Evolutionary conservation across 2,888 invertebrate species (phyloP), one percentile per base, ranked within the genome.

Genomic region (Hypselothyrea guttata): DNA sequence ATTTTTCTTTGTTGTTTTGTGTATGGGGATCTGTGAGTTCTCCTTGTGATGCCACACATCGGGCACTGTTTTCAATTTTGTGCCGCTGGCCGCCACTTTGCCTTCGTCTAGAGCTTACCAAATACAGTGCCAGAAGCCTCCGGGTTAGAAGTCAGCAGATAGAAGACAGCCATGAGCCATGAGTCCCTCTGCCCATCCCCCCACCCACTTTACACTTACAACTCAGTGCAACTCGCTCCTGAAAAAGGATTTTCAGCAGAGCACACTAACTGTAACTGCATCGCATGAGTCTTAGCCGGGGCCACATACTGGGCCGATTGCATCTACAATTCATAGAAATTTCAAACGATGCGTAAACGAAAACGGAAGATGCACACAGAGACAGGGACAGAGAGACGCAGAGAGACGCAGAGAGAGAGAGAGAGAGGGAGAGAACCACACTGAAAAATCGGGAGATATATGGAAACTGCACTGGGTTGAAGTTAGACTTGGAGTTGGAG

Each of bases 251-350:
- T 28, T 27, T 9, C 9, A 3, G 27, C 12, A 27, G 28, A 27
- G 5, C 9, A 46, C 30, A 13, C 53, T 53, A 58, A 46, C 66
- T 68, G 67, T 60, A 64, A 71, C 61, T 66, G 77, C 67, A 77
- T 65, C 83, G 75, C 75, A 83, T 85, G 86, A 79, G 84, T 85
- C 85, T 84, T 85, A 78, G 71, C 55, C 53, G 55, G 69, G 58
- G 52, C 62, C 72, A 72, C 77, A 76, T 70, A 64, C 78, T 82
- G 78, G 84, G 41, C 74, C 87, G 87, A 87, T 87, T 88, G 84
- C 87, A 88, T 88, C 86, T 88, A 81, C 88, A 87, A 88, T 87
- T 88, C 88, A 88, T 88, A 85, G 84, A 86, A 87, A 84, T 85
- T 86, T 79, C 71, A 79, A 86, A 85, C 86, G 85, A 83, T 85